Percentiles rank a stretch among this genome's conserved stretches.
Evolutionary conservation across 1,140 invertebrate species (phyloP).

Genomic region (Meloidogyne exigua): DNA sequence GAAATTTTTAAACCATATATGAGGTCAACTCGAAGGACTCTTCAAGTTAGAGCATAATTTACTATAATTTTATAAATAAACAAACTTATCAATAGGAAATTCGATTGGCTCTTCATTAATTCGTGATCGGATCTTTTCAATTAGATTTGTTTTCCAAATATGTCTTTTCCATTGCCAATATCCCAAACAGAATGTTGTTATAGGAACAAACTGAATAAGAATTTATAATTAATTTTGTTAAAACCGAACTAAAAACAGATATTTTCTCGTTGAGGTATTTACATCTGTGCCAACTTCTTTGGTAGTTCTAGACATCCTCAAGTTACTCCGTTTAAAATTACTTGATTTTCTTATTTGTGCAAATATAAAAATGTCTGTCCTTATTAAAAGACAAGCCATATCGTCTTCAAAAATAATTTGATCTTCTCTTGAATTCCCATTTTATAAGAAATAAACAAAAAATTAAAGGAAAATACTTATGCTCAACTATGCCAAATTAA

Average conservation of each 20-base stretch:
- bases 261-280: neutral
- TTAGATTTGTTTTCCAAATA: constrained; percentile 31
- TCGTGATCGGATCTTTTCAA: neutral
- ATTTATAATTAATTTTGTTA: neutral
- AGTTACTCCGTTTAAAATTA: neutral
- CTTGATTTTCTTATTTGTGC: neutral
- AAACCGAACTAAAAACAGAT: constrained; percentile 2
- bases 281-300: neutral
- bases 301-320: neutral
- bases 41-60: too few species aligned
- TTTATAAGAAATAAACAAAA: neutral
- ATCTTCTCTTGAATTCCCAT: too few species aligned
- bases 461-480: neutral
- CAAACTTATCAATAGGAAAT: constrained; percentile 19
- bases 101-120: neutral
- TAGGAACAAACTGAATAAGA: constrained; percentile 16
- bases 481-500: too few species aligned
- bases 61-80: neutral
- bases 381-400: neutral
- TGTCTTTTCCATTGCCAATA: constrained; percentile 26
- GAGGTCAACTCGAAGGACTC: too few species aligned
- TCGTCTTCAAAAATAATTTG: too few species aligned
- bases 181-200: constrained; percentile 27
- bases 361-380: neutral
- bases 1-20: too few species aligned